Evolutionary conservation across 2,888 invertebrate genomes (phyloP).

Genomic region (Polymixis flavicincta): DNA sequence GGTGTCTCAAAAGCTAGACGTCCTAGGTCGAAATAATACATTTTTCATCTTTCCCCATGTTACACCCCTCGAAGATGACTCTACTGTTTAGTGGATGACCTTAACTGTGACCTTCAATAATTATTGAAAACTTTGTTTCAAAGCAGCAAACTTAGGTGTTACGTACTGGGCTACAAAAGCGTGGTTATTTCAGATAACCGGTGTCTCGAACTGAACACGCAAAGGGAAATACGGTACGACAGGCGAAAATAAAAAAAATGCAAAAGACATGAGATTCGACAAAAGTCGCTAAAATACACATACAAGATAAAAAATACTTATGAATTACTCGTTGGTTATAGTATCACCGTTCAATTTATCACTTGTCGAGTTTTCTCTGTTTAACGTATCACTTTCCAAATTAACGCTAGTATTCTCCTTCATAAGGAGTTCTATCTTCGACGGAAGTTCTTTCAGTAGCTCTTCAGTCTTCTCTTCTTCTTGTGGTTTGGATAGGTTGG

Average conservation of each 20-base stretch:
- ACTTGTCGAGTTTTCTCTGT: constrained; percentile 24
- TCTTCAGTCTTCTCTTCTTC: constrained; percentile 62
- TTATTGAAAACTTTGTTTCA: background rate
- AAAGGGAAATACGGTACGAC: background rate
- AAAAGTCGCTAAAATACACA: constrained; percentile 24
- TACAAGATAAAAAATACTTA: background rate
- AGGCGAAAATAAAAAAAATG: constrained; percentile 15
- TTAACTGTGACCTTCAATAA: background rate
- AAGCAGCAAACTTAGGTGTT: background rate
- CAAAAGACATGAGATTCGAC: constrained; percentile 38
- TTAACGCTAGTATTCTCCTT: constrained; percentile 50
- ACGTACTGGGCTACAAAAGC: background rate
- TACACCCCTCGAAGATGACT: background rate
- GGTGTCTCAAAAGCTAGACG: background rate
- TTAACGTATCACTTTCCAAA: constrained; percentile 33
- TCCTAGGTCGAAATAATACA: background rate
- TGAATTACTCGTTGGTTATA: constrained; percentile 36
- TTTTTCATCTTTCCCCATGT: no score
- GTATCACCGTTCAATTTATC: constrained; percentile 37
- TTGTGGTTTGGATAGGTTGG: constrained; percentile 26
- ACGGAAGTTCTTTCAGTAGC: constrained; percentile 70
- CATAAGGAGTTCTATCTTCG: constrained; percentile 74
- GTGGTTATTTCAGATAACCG: background rate
- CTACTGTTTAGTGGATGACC: background rate
- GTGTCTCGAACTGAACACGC: background rate